A percentile compares a stretch with the other conserved stretches of the same genome.
Conservation (phyloP, 2,888 invertebrate species). For the Tubulanus polymorphus region DNA sequence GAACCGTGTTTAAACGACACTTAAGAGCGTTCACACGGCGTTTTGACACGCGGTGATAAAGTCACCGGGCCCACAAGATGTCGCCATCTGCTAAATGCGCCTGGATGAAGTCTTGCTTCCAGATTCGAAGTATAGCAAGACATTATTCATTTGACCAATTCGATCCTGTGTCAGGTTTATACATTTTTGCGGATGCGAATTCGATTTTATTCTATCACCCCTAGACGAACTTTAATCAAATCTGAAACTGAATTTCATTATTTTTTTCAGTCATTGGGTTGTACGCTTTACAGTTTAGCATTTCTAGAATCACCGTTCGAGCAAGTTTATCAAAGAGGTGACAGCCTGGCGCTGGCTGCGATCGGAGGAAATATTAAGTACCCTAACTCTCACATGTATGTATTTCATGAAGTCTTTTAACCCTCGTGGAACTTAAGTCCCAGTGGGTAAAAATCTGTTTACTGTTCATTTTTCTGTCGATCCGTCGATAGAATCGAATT, state of each 20-base stretch:
- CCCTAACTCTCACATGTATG: conserved; percentile 65
- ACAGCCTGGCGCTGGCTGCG: conserved; percentile 81
- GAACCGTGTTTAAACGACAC: too few relatives aligned
- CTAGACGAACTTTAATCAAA: background rate
- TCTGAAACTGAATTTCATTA: background rate
- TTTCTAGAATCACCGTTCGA: conserved; percentile 84
- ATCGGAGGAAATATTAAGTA: conserved; percentile 71
- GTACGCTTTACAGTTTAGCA: conserved; percentile 78
- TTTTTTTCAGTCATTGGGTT: conserved; percentile 70
- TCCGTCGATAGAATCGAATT: too few relatives aligned
- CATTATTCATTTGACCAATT: too few relatives aligned
- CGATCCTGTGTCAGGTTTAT: background rate
- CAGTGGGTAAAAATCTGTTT: background rate
- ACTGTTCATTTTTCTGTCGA: background rate
- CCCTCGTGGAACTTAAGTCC: too few relatives aligned
- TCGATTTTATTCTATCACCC: background rate
- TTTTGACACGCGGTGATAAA: too few relatives aligned
- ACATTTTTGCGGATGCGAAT: too few relatives aligned
- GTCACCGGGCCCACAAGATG: too few relatives aligned
- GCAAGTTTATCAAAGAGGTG: conserved; percentile 75
- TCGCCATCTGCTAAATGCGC: too few relatives aligned
- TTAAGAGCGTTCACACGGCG: too few relatives aligned
- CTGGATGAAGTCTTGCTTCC: too few relatives aligned
- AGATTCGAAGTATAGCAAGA: too few relatives aligned
- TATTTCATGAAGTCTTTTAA: too few relatives aligned